Evolutionary conservation across 1,140 invertebrate species (phyloP).

Genomic region (Aphidius ervi): DNA sequence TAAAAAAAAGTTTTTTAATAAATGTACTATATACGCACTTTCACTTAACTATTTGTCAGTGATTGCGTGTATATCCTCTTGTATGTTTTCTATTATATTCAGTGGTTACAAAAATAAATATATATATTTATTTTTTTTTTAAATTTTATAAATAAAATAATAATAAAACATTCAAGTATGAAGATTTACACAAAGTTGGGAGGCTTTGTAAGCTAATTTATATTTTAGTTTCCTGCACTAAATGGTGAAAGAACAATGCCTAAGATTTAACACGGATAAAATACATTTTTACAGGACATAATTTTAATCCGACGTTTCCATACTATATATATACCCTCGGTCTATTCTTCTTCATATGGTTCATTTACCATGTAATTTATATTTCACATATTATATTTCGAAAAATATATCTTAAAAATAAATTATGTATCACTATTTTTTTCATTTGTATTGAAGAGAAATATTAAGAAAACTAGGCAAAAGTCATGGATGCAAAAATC

Average conservation of each 20-base stretch:
- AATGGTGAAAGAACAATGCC: constrained; percentile 41
- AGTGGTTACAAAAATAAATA: background rate
- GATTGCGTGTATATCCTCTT: no score
- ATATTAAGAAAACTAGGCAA: no score
- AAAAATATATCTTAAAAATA: no score
- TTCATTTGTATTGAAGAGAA: background rate
- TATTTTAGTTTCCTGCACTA: constrained; percentile 10
- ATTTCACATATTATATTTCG: constrained; percentile 9
- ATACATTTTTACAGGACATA: constrained; percentile 48
- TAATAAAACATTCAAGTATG: background rate
- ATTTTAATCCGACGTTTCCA: constrained; percentile 21
- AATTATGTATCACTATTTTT: background rate
- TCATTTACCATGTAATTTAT: constrained; percentile 11
- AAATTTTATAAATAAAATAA: background rate
- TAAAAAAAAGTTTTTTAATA: no score
- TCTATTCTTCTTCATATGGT: constrained; percentile 6
- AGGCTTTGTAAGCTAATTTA: constrained; percentile 19
- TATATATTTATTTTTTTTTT: constrained; percentile 3
- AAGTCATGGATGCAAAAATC: no score
- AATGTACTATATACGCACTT: no score
- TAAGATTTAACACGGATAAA: constrained; percentile 48
- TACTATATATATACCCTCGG: constrained; percentile 7
- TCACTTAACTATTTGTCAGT: no score
- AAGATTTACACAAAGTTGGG: constrained; percentile 23
- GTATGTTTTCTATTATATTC: no score